Evolutionary conservation across 2,797 vertebrate genomes (phyloP), one percentile per base, ranked within the genome.

Genomic region (Rhinophrynus dorsalis): DNA sequence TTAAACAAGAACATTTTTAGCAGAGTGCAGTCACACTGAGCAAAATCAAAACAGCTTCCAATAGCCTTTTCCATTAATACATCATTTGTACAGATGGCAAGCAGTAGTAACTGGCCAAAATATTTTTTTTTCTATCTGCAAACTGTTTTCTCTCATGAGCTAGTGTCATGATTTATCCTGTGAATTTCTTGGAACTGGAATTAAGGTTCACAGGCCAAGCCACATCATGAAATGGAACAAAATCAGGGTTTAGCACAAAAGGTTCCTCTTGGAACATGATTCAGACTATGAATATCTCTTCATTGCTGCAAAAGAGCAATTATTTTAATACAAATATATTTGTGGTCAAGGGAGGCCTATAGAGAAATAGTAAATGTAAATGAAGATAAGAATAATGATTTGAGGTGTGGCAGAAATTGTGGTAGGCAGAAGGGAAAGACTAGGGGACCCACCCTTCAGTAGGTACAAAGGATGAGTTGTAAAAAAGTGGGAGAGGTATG

Each of bases 141-240:
- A 21, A 27, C 26, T 47, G 7, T 11, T 26, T 45, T 67, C 29
- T 56, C 20, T 23, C 8, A 18, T 17, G 44, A 21, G 30, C 9
- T 27, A 18, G 2, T 1, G 35, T 3, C 21, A 7, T 15, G 17
- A 40, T 27, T 50, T 26, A 20, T 50, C 18, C 32, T 68, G 65
- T 38, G 42, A 26, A 50, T 48, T 50, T 68, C 24, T 44, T 68
- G 56, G 45, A 26, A 1, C 12, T 18, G 6, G n/a, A 13, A 51
- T 9, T 42, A 21, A 38, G 24, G 15, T 29, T 61, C 38, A 60
- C 35, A 30, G 17, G 30, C 56, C 26, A 52, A 61, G 18, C 35
- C 56, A 60, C 56, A 52, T 61, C 26, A 61, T 69, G 29, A 55
- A 32, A 10, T 44, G 7, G n/a, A 42, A 38, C 21, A 2, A 47